Conservation (phyloP, 2,113 vertebrate species). For the Triplophysa tibetana region DNA sequence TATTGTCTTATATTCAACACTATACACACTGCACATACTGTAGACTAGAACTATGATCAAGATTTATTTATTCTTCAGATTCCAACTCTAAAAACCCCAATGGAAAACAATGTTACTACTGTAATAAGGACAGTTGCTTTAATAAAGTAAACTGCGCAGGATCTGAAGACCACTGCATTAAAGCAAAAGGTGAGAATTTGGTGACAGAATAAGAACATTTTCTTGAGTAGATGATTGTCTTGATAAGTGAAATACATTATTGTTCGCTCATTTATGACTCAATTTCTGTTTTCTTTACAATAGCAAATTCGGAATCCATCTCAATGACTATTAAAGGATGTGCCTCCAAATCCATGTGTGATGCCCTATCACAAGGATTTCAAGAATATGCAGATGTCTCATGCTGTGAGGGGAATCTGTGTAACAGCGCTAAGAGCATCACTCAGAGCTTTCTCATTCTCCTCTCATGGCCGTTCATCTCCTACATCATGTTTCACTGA, state of each 20-base stretch:
- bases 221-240: too few species aligned
- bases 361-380: too few species aligned
- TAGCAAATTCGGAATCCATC: too few species aligned
- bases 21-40: too few species aligned
- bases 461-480: background rate
- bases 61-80: background rate
- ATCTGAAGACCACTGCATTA: conserved; percentile 53
- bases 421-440: background rate
- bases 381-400: too few species aligned
- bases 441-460: background rate
- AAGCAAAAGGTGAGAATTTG: background rate
- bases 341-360: too few species aligned
- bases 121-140: conserved; percentile 41
- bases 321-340: background rate
- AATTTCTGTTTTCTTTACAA: background rate
- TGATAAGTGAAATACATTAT: background rate
- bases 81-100: background rate
- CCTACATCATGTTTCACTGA: background rate
- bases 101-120: conserved; percentile 57
- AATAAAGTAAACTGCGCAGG: conserved; percentile 49
- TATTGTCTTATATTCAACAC: background rate
- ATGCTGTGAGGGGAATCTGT: background rate
- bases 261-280: too few species aligned
- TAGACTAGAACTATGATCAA: too few species aligned
- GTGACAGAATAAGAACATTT: too few species aligned